Base-by-base conservation (phyloP, 1,140 invertebrate species). In the Theocolax elegans region DNA sequence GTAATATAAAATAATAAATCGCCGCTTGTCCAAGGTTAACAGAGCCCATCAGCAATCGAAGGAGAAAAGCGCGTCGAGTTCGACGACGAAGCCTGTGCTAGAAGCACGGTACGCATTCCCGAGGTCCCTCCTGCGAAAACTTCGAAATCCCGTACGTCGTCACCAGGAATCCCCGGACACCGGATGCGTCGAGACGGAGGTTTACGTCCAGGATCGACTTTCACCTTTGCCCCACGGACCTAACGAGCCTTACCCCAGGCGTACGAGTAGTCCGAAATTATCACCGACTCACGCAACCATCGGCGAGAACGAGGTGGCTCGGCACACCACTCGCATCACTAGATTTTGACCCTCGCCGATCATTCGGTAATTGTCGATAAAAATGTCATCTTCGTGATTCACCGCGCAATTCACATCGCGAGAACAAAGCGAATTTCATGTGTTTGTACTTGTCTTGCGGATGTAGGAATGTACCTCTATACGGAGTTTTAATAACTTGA, bases 221-320 rank as follows among this genome's bases (percentile, higher is more conserved):
- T 74, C 79, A 0, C 74, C 80, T 1, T 59, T 0, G 44, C 72
- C 62, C 65, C 65, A 67, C 19, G 70, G 74, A 19, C 80, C 75
- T 9, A 75, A 85, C 49, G 82, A 83, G 70, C 71, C 72, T 27
- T 85, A 83, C 75, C 79, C 76, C 1, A 74, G 78, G 10, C 74
- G 75, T 19, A 65, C 71, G 9, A 63, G 68, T 7, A 84, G 77
- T 27, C 84, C 81, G 1, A 81, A 67, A 40, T 48, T 82, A n/a
- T 72, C 76, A 31, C 75, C 77, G 4, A 76, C 76, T 1, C 79
- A 84, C 29, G 72, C 75, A 1, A 83, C 79, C 2, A 85, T 64
- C 1, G 2, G 44, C 9, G 80, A 85, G 13, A 82, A 84, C 25
- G 73, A 81, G n/a, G 83, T 83, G 51, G 69, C 76, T 9, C 74